Evolutionary conservation across 2,888 invertebrate genomes (phyloP).

Genomic region (Euclidia mi): DNA sequence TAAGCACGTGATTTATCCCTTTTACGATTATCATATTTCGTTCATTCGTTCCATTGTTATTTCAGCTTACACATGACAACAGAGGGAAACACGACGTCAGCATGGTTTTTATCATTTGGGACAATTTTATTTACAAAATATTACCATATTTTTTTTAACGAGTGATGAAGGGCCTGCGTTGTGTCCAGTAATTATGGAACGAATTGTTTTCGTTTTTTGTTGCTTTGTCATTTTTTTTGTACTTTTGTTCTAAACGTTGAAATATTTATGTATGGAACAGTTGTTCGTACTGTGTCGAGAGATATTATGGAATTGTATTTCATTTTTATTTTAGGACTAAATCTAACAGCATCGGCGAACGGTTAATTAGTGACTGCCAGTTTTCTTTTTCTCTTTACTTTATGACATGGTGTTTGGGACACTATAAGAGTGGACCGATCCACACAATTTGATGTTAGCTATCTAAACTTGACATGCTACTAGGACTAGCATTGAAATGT

Average conservation of each 20-base stretch:
- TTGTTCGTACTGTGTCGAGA: too few species aligned
- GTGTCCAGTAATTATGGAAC: slow-evolving; percentile 17
- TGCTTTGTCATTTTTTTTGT: slow-evolving; percentile 3
- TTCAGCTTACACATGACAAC: not conserved
- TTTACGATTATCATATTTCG: slow-evolving; percentile 1
- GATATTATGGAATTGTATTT: too few species aligned
- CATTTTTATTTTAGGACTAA: too few species aligned
- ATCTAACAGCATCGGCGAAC: too few species aligned
- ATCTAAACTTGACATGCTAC: too few species aligned
- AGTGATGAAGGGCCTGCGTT: slow-evolving; percentile 14
- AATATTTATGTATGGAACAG: not conserved
- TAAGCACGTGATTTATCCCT: not conserved
- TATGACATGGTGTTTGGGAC: too few species aligned
- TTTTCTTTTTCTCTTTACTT: too few species aligned
- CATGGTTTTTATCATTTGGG: slow-evolving; percentile 8
- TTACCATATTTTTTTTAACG: slow-evolving; percentile 24
- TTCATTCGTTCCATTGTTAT: not conserved
- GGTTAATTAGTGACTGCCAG: too few species aligned
- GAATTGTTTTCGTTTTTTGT: slow-evolving; percentile 10
- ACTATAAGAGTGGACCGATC: too few species aligned
- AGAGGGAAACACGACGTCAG: not conserved
- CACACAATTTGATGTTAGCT: too few species aligned
- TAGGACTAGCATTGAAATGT: too few species aligned
- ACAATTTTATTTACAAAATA: slow-evolving; percentile 16
- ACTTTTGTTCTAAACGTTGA: slow-evolving; percentile 2